These are phyloP conservation scores for Tricholauxania praeusta DNA, from an alignment of 2,888 invertebrate genomes.

Conservation along the genomic window DNA sequence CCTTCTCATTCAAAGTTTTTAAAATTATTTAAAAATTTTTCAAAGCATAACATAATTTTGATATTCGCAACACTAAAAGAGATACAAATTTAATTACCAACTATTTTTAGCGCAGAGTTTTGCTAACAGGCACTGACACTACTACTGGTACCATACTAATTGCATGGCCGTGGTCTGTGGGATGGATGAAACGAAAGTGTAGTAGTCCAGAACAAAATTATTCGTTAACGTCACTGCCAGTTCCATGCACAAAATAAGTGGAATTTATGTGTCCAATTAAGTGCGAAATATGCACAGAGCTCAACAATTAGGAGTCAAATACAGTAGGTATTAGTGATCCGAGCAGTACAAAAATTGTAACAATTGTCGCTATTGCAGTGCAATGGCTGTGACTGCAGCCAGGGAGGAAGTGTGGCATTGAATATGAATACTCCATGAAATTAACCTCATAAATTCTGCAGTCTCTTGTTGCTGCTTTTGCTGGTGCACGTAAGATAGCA, in stretches of 20 bases:
- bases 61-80: too few species aligned
- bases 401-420: background rate
- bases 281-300: conserved; percentile 2
- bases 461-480: background rate
- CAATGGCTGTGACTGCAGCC: background rate
- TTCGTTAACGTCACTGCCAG: conserved; percentile 1
- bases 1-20: too few species aligned
- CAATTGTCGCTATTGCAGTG: background rate
- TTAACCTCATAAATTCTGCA: background rate
- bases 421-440: too few species aligned
- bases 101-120: conserved; percentile 4
- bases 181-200: background rate
- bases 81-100: conserved; percentile 5
- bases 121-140: background rate
- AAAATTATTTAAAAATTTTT: too few species aligned
- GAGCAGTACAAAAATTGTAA: background rate
- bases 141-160: background rate
- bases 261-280: conserved; percentile 12
- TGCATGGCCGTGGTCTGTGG: background rate
- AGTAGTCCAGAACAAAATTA: background rate
- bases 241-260: background rate
- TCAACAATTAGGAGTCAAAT: background rate
- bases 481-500: background rate
- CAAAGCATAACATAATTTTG: too few species aligned
- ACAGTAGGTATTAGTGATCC: too few species aligned